Evolutionary conservation across 2,797 vertebrate genomes (phyloP).

Genomic region (Decapterus maruadsi): DNA sequence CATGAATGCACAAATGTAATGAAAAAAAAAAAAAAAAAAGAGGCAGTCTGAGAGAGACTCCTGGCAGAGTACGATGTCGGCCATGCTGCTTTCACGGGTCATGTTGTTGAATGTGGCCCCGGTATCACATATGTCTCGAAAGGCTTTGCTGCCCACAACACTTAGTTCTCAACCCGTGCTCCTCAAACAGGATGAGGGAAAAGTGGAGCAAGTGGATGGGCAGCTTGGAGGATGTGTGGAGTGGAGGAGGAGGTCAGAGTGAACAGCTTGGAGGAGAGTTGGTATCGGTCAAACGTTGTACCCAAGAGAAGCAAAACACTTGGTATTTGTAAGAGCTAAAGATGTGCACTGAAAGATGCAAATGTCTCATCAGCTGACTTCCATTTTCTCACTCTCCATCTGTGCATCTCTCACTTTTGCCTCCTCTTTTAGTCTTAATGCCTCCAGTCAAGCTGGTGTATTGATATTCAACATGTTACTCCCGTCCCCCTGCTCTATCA

Average conservation of each 20-base stretch:
- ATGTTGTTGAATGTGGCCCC: constrained; percentile 1
- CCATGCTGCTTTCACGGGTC: not conserved
- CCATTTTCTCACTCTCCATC: constrained; percentile 27
- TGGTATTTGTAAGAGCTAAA: constrained; percentile 10
- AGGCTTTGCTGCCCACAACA: not conserved
- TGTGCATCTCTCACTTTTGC: constrained; percentile 26
- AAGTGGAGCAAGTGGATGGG: constrained; percentile 6
- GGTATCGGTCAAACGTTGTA: constrained; percentile 28
- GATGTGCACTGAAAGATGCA: constrained; percentile 20
- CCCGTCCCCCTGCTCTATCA: not conserved
- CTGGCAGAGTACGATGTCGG: constrained; percentile 5
- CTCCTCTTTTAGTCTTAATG: constrained; percentile 3
- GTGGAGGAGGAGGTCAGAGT: constrained; percentile 45
- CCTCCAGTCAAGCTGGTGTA: not conserved
- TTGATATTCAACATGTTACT: constrained; percentile 7
- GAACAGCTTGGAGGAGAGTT: constrained; percentile 18
- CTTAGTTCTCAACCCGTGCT: constrained; percentile 7
- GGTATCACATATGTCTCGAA: constrained; percentile 18
- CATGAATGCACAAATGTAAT: not conserved
- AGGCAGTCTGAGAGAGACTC: constrained; percentile 1
- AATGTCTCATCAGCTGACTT: constrained; percentile 33
- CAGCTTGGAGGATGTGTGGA: constrained; percentile 32
- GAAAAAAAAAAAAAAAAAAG: not conserved
- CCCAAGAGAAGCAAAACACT: constrained; percentile 31
- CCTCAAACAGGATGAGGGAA: not conserved